Evolutionary conservation across 2,888 invertebrate species (phyloP).

Genomic region (Rhamphomyia laevipes): DNA sequence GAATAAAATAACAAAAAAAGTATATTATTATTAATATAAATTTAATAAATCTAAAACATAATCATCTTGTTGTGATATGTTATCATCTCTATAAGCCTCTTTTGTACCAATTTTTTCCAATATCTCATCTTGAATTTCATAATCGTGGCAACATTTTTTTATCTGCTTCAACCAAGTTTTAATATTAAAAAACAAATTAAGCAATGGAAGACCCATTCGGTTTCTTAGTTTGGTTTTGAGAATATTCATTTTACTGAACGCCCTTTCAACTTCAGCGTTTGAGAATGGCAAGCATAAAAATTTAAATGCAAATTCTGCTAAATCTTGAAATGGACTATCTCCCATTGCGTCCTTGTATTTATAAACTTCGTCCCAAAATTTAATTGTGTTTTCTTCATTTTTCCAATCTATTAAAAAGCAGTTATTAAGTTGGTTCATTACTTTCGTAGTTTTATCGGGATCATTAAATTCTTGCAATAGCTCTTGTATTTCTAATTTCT

Average conservation of each 20-base stretch:
- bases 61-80: too few species aligned
- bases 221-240: background rate
- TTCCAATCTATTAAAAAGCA: too few species aligned
- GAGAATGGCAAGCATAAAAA: background rate
- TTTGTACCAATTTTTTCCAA: background rate
- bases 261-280: background rate
- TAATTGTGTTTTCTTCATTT: background rate
- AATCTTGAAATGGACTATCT: background rate
- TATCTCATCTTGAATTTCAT: background rate
- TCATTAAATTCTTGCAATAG: too few species aligned
- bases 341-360: background rate
- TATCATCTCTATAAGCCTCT: background rate
- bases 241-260: background rate
- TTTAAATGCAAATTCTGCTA: background rate
- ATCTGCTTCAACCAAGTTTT: too few species aligned
- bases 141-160: background rate
- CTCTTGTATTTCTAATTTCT: too few species aligned
- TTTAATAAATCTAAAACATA: too few species aligned
- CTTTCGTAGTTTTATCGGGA: too few species aligned
- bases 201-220: too few species aligned
- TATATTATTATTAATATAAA: too few species aligned
- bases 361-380: background rate
- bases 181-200: too few species aligned
- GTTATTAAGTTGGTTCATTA: too few species aligned
- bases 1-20: too few species aligned